Evolutionary conservation across 1,140 invertebrate species (phyloP), one percentile per base, ranked within the genome.

Genomic region (Trypoxylus dichotomus): DNA sequence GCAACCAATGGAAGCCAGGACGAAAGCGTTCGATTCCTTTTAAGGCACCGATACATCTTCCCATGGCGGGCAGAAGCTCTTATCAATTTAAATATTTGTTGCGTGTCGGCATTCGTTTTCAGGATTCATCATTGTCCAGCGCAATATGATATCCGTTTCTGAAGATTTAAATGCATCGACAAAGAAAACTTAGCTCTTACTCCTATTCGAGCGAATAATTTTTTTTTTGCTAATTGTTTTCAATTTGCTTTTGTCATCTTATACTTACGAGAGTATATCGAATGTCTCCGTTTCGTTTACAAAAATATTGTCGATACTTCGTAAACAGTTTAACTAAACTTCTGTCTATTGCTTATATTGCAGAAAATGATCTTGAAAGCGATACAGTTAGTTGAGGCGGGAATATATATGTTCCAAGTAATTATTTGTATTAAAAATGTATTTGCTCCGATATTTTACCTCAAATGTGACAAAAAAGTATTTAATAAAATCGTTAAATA

Each of bases 31-130:
- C 47, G 47, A 54, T 54, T 19, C 47, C 47, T 54, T 54, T 54
- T 19, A 54, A 15, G 47, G 19, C 15, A n/a, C 47, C 13, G 47
- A 15, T 54, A 54, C 47, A 54, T 54, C 47, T 54, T 19, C 47
- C 47, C 47, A 54, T n/a, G 19, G 15, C 15, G 15, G 5, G 47
- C 15, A 6, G 47, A 19, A 19, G 47, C 47, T 54, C 47, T 54
- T 54, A 54, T 54, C 47, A 54, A 54, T 54, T 54, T 54, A 54
- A 54, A 54, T 54, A 54, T n/a, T 54, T 54, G 47, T 54, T 54
- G 47, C 10, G 32, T 37, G 5, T 37, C 32, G 32, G 32, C 32
- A 8, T 37, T 37, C 13, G 47, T 54, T 54, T n/a, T 6, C 47
- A 54, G 15, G 15, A 19, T 54, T 54, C 15, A 19, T 54, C 47